Percentiles rank a stretch among this genome's conserved stretches.
These are phyloP conservation scores for Psix sp. DNA, from an alignment of 1,140 invertebrate genomes.

Conservation along the genomic window DNA sequence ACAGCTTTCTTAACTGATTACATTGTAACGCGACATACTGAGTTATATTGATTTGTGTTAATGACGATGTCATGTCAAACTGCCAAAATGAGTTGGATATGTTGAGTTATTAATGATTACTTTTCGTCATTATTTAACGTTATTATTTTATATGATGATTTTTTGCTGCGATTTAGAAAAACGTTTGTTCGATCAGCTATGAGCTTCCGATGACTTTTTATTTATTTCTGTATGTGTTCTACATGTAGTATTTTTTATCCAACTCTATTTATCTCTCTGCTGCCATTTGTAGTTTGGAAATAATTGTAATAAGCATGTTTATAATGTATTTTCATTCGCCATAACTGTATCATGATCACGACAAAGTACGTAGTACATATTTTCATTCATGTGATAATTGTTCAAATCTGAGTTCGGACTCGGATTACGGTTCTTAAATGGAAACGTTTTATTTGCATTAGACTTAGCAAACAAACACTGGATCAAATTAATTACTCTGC, in stretches of 20 bases:
- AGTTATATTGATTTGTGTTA: conserved; percentile 63
- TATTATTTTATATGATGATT: not conserved
- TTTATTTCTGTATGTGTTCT: no score
- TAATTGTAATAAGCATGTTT: conserved; percentile 50
- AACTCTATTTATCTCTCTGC: conserved; percentile 27
- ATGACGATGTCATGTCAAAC: conserved; percentile 59
- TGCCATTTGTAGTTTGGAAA: conserved; percentile 46
- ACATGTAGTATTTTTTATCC: conserved; percentile 8
- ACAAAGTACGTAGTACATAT: no score
- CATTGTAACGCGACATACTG: conserved; percentile 66
- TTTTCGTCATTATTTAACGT: conserved; percentile 16
- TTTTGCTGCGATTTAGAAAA: not conserved
- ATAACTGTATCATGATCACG: conserved; percentile 31
- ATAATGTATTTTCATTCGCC: conserved; percentile 41
- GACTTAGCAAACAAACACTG: not conserved
- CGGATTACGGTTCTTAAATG: not conserved
- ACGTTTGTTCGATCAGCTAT: no score
- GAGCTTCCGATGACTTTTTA: no score
- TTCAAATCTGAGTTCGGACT: conserved; percentile 30
- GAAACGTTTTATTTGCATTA: not conserved
- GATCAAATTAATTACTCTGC: conserved; percentile 13
- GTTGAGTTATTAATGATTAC: not conserved
- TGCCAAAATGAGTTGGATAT: conserved; percentile 62
- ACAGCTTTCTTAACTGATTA: conserved; percentile 75
- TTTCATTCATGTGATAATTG: conserved; percentile 34